Conservation (phyloP, 2,113 vertebrate species). For the Pavo muticus region DNA sequence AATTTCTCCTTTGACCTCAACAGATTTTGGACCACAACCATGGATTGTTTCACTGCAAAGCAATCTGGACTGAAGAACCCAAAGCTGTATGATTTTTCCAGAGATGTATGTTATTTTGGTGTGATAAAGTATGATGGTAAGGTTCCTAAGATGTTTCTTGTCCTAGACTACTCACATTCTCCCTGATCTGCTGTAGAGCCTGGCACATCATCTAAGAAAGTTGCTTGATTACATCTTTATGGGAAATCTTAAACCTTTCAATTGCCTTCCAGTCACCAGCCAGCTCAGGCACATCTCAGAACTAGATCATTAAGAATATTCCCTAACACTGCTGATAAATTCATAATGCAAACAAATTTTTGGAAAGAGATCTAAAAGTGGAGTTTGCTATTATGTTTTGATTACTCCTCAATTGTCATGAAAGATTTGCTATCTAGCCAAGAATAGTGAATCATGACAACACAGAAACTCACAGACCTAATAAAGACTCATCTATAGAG, state of each 20-base stretch:
- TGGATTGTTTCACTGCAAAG: not conserved
- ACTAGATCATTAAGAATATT: not conserved
- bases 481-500: not conserved
- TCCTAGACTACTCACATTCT: not conserved
- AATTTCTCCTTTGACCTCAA: not conserved
- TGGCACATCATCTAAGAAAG: not conserved
- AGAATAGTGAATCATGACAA: not conserved
- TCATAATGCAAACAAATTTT: not conserved
- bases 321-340: not conserved
- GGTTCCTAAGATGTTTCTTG: not conserved
- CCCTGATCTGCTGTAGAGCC: not conserved
- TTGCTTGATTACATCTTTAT: not conserved
- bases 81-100: not conserved
- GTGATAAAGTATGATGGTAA: not conserved
- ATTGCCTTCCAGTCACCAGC: not conserved
- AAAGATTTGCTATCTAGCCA: not conserved
- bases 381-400: not conserved
- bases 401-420: fast-evolving
- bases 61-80: not conserved
- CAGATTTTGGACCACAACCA: not conserved
- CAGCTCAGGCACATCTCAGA: not conserved
- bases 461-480: not conserved
- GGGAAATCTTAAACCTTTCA: not conserved
- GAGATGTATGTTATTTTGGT: not conserved
- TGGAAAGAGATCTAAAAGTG: not conserved